Evolutionary conservation across 2,797 vertebrate species (phyloP).

Genomic region (Erethizon dorsatum): DNA sequence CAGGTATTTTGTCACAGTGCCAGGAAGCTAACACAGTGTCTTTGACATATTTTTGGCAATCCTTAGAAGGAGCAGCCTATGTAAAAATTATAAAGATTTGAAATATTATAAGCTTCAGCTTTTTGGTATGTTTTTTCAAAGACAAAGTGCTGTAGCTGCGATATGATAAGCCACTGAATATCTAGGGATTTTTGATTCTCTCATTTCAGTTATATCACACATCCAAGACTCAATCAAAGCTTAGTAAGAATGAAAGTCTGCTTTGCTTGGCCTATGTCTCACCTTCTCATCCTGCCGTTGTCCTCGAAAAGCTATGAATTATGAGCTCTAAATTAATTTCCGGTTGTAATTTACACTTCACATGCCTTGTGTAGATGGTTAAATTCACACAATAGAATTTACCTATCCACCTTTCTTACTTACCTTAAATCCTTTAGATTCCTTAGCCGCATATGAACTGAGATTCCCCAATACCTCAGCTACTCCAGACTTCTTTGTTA

Average conservation of each 20-base stretch:
- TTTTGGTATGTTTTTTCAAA: not conserved
- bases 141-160: not conserved
- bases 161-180: not conserved
- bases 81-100: not conserved
- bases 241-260: not conserved
- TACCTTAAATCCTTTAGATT: conserved; percentile 2
- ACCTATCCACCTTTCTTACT: not conserved
- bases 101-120: not conserved
- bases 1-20: not conserved
- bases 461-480: not conserved
- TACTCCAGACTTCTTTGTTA: not conserved
- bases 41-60: not conserved
- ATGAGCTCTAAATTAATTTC: not conserved
- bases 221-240: not conserved
- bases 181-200: not conserved
- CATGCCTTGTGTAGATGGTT: not conserved
- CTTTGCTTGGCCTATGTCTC: not conserved
- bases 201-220: not conserved
- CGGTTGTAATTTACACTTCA: not conserved
- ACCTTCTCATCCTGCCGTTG: not conserved
- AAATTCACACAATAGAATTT: not conserved
- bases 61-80: not conserved
- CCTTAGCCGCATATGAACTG: not conserved
- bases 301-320: conserved; percentile 26
- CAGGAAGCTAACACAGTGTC: not conserved